Conservation (phyloP, 2,797 vertebrate genomes). For the Urophycis tenuis region DNA sequence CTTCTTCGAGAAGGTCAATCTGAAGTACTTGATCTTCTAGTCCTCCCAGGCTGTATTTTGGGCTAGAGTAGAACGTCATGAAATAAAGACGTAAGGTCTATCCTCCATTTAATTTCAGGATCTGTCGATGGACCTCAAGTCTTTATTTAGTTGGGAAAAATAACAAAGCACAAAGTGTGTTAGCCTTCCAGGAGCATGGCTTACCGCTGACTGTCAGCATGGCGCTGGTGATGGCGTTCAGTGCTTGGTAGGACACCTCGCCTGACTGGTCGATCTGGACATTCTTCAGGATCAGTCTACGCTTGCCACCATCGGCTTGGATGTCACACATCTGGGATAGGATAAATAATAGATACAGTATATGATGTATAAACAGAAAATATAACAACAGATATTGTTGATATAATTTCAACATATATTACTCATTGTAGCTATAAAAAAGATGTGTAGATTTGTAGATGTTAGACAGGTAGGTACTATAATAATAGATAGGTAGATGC, state of each 20-base stretch:
- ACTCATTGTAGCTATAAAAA: background rate
- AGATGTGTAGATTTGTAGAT: background rate
- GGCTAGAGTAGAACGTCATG: background rate
- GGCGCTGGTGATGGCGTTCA: slow-evolving; percentile 84
- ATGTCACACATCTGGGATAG: slow-evolving; percentile 87
- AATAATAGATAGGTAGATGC: background rate
- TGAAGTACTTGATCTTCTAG: background rate
- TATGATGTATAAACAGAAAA: background rate
- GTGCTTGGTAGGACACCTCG: slow-evolving; percentile 89
- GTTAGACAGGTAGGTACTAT: background rate
- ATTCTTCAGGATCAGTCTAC: slow-evolving; percentile 84
- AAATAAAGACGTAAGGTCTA: slow-evolving; percentile 48
- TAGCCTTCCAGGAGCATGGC: background rate
- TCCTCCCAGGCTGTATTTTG: background rate
- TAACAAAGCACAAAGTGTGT: background rate
- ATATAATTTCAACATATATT: background rate
- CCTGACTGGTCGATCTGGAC: slow-evolving; percentile 91
- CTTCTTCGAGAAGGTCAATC: background rate
- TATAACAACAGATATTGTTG: background rate
- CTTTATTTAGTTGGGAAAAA: slow-evolving; percentile 33
- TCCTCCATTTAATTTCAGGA: slow-evolving; percentile 14
- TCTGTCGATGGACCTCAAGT: slow-evolving; percentile 27
- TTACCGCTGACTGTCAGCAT: slow-evolving; percentile 95
- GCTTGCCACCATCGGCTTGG: slow-evolving; percentile 81
- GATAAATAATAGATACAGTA: background rate